Evolutionary conservation across 2,113 vertebrate genomes (phyloP).

Genomic region (Cettia cetti): DNA sequence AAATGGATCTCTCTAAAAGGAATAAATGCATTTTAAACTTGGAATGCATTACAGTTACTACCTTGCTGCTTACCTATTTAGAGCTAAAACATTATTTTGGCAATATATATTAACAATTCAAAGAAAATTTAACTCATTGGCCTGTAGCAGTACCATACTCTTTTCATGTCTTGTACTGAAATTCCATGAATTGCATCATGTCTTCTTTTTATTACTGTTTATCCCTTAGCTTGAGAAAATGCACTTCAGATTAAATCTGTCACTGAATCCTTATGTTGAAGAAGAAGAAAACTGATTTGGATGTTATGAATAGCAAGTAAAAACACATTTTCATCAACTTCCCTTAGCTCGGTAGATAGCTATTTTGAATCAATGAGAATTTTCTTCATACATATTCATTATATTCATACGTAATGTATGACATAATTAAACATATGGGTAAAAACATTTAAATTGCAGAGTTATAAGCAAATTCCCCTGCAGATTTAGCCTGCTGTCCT

Average conservation of each 20-base stretch:
- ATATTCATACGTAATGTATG: neutral
- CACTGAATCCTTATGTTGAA: neutral
- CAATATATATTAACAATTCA: slow-evolving; percentile 17
- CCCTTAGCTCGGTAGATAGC: neutral
- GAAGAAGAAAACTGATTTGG: neutral
- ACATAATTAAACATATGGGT: neutral
- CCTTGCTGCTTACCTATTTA: slow-evolving; percentile 27
- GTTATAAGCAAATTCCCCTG: neutral
- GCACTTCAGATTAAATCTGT: neutral
- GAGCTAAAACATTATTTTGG: neutral
- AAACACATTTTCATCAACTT: neutral
- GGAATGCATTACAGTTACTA: neutral
- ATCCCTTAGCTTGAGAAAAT: neutral
- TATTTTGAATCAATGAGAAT: neutral
- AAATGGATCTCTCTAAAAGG: neutral
- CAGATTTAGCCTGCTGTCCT: neutral
- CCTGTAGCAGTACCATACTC: neutral
- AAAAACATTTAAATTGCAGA: neutral
- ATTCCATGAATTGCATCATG: neutral
- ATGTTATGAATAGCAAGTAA: neutral
- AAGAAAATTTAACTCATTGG: slow-evolving; percentile 11
- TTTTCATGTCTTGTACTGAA: neutral
- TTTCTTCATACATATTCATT: no score
- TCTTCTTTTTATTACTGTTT: slow-evolving; percentile 27
- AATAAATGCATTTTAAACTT: slow-evolving; percentile 35